These are phyloP conservation scores for Gambusia affinis DNA, from an alignment of 2,113 vertebrate species.

Conservation along the genomic window DNA sequence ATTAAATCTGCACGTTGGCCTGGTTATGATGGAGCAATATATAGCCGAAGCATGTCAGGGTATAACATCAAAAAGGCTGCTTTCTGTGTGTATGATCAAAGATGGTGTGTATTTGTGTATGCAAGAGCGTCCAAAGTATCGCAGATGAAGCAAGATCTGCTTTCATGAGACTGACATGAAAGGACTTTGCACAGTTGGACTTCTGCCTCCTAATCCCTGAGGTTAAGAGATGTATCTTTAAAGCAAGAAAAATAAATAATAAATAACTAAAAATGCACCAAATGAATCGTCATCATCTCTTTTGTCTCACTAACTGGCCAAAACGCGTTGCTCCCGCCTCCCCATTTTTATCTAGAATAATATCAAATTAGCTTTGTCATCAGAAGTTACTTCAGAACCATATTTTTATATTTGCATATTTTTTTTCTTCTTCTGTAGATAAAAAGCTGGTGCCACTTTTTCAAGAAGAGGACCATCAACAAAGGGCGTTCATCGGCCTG, in stretches of 20 bases:
- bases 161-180: slow-evolving; percentile 44
- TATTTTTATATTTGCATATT: slow-evolving; percentile 24
- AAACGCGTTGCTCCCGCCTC: background rate
- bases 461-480: slow-evolving; percentile 90
- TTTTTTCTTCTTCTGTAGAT: slow-evolving; percentile 74
- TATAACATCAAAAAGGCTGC: slow-evolving; percentile 41
- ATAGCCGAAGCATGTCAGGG: slow-evolving; percentile 24
- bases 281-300: slow-evolving; percentile 29
- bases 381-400: slow-evolving; percentile 37
- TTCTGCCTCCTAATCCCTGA: slow-evolving; percentile 22
- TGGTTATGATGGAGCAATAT: slow-evolving; percentile 8
- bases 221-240: slow-evolving; percentile 41
- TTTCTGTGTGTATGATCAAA: slow-evolving; percentile 38
- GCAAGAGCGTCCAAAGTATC: slow-evolving; percentile 17
- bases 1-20: slow-evolving; percentile 18
- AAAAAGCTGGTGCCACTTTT: slow-evolving; percentile 87
- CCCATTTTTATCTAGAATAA: background rate
- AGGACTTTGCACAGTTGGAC: slow-evolving; percentile 14
- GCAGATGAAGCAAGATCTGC: slow-evolving; percentile 11
- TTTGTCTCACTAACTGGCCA: slow-evolving; percentile 27
- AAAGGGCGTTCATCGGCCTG: slow-evolving; percentile 89
- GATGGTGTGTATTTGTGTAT: slow-evolving; percentile 18
- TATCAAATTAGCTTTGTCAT: slow-evolving; percentile 7
- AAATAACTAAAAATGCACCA: background rate
- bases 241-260: background rate